Conservation (phyloP, 2,888 invertebrate species). For the Saturnia japonica region DNA sequence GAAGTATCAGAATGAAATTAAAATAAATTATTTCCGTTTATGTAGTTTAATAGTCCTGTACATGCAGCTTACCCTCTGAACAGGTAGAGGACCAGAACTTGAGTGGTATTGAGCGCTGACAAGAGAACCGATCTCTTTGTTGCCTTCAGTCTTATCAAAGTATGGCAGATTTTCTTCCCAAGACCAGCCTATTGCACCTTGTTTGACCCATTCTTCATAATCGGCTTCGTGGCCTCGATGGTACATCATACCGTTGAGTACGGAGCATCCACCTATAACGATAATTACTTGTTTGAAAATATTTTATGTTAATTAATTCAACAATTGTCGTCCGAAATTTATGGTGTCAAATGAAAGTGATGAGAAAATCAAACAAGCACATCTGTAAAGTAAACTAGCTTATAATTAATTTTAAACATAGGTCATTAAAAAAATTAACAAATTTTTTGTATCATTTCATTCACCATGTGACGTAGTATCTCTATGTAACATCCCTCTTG, state of each 20-base stretch:
- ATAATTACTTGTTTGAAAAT: neutral
- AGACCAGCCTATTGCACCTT: conserved; percentile 87
- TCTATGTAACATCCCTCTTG: too few relatives aligned
- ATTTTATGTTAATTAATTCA: neutral
- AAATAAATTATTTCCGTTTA: neutral
- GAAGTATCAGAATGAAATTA: too few relatives aligned
- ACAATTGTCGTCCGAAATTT: too few relatives aligned
- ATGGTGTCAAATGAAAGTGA: too few relatives aligned
- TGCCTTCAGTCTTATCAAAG: conserved; percentile 85
- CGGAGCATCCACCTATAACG: conserved; percentile 83
- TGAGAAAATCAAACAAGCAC: too few relatives aligned
- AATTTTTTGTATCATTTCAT: too few relatives aligned
- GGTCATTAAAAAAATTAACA: too few relatives aligned
- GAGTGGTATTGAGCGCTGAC: conserved; percentile 81
- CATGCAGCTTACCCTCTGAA: conserved; percentile 59
- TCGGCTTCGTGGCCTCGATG: conserved; percentile 87
- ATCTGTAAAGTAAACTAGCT: too few relatives aligned
- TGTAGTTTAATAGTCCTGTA: neutral
- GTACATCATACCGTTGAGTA: conserved; percentile 93
- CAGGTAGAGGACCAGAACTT: conserved; percentile 79
- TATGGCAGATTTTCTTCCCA: conserved; percentile 86
- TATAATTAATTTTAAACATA: too few relatives aligned
- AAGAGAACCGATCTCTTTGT: conserved; percentile 78
- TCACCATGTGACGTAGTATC: too few relatives aligned
- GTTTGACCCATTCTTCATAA: conserved; percentile 86